Evolutionary conservation across 2,113 vertebrate species (phyloP), one percentile per base, ranked within the genome.

Genomic region (Alouatta palliata): DNA sequence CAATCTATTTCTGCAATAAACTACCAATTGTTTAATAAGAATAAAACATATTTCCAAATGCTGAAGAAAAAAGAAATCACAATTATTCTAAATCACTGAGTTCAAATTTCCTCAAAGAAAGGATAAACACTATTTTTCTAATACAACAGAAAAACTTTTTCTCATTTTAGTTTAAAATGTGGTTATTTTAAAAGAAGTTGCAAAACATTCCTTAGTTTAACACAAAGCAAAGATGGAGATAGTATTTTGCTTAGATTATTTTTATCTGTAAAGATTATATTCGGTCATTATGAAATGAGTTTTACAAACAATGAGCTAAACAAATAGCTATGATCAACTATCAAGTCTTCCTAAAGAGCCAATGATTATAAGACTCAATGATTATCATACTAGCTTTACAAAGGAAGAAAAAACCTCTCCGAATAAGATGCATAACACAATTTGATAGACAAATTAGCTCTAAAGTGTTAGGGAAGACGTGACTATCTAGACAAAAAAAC

Each of bases 21-120:
- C 27, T 49, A 80, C 17, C 35, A 47, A 81, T 2, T 56, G 4
- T 58, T 87, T 73, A 71, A 77, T 19, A 80, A 90, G 8, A 82
- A 23, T 68, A 68, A 93, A 84, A 68, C 27, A 19, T 49, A 49
- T n/a, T 56, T 89, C 3, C 70, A 87, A 86, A 84, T 21, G 58
- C 20, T 91, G 90, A 91, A 19, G 21, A 87, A 43, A 90, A 76
- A 49, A 17, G 82, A 23, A 77, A 84, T 49, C 56, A 82, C 27
- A 92, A 77, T 75, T 79, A 89, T 56, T 37, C 56, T 73, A 84
- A 77, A 12, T 75, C 27, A 47, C 0, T 64, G 11, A 94, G 71
- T 40, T 80, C 43, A 73, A 95, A 80, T 86, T 95, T 95, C 40
- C 56, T 79, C 40, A 79, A 87, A 86, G 56, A 76, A 93, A 87